Evolutionary conservation across 2,888 invertebrate species (phyloP).

Genomic region (Lasioglossum marginatum): DNA sequence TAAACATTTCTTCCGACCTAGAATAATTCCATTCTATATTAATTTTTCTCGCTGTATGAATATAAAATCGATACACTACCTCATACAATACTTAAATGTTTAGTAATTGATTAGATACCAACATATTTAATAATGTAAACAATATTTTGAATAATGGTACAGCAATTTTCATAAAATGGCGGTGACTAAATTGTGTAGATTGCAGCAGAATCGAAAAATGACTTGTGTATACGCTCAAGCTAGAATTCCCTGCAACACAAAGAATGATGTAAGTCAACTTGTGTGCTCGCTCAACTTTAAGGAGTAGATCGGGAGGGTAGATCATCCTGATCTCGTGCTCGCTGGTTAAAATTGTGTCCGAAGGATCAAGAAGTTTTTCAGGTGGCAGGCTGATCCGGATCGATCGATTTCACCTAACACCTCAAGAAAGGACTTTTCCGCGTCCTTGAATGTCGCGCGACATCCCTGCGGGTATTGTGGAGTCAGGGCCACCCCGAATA

Average conservation of each 20-base stretch:
- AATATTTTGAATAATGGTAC: too few relatives aligned
- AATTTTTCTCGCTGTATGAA: too few relatives aligned
- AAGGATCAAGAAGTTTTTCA: neutral
- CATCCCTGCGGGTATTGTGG: constrained; percentile 7
- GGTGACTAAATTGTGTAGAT: too few relatives aligned
- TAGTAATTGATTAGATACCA: too few relatives aligned
- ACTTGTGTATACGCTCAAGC: neutral
- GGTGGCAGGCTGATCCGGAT: neutral
- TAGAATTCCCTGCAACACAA: neutral
- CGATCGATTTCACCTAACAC: constrained; percentile 3
- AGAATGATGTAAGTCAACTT: neutral
- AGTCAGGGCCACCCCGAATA: constrained; percentile 57
- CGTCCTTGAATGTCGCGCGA: constrained; percentile 32
- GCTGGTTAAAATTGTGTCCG: neutral
- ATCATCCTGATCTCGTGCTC: neutral
- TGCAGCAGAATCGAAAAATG: neutral
- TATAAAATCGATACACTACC: too few relatives aligned
- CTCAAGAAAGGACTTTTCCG: constrained; percentile 46
- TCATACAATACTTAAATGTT: too few relatives aligned
- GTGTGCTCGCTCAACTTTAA: neutral
- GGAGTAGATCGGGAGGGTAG: neutral
- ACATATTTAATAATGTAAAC: too few relatives aligned
- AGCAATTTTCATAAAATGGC: too few relatives aligned
- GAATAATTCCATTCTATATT: too few relatives aligned
- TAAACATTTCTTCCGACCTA: too few relatives aligned